Conservation (phyloP, 2,797 vertebrate species). For the Rhabdomys pumilio region DNA sequence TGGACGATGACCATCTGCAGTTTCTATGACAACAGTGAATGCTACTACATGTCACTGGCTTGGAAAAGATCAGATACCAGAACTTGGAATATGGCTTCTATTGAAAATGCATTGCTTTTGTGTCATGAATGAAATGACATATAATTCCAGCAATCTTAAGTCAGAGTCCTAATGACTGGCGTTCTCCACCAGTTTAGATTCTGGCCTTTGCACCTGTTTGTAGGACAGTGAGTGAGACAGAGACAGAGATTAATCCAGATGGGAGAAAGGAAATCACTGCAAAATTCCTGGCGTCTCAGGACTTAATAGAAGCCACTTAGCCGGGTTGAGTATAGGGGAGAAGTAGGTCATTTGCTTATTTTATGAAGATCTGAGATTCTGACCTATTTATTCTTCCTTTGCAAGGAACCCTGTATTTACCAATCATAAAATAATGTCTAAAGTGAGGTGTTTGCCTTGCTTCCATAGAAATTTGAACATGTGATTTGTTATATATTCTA, state of each 20-base stretch:
- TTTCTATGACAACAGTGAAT: background rate
- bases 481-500: background rate
- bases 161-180: background rate
- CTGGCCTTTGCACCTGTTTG: background rate
- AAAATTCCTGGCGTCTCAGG: background rate
- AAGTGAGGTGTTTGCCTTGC: background rate
- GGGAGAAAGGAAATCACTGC: background rate
- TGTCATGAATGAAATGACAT: background rate
- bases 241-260: background rate
- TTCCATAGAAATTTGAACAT: background rate
- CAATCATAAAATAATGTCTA: constrained; percentile 8
- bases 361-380: background rate
- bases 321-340: background rate
- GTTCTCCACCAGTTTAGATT: background rate
- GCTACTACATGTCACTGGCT: fast-evolving
- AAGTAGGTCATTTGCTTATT: background rate
- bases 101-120: background rate
- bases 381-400: constrained; percentile 11
- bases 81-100: background rate
- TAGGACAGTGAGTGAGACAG: background rate
- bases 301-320: constrained; percentile 4
- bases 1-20: background rate
- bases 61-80: background rate
- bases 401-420: background rate
- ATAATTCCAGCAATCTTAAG: background rate